phyloP scores from a whole-genome alignment of 2,888 invertebrate species.

The Mimas tiliae region DNA sequence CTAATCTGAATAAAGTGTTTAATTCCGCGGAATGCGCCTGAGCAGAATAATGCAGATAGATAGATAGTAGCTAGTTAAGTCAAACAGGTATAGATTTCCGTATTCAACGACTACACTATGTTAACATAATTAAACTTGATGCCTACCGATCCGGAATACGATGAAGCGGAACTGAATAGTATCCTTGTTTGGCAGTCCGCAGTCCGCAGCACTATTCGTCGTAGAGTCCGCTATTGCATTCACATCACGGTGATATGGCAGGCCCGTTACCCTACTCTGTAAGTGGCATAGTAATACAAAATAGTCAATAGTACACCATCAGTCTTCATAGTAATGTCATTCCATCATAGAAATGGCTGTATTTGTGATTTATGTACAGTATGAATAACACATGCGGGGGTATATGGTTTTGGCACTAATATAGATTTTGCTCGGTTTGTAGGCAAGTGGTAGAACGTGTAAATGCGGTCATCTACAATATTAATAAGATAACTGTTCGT shows the following conservation, averaged over 20 bases:
- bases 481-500: neutral
- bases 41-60: constrained; percentile 6
- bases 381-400: neutral
- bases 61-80: neutral
- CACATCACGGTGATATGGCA: constrained; percentile 53
- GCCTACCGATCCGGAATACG: constrained; percentile 33
- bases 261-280: constrained; percentile 68
- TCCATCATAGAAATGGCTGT: constrained; percentile 51
- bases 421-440: constrained; percentile 1
- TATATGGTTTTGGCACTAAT: neutral
- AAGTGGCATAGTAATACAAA: constrained; percentile 68
- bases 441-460: neutral
- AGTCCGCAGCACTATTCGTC: constrained; percentile 30
- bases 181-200: constrained; percentile 32
- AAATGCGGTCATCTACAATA: neutral
- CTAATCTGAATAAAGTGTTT: neutral
- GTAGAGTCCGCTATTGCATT: constrained; percentile 55
- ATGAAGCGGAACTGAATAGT: constrained; percentile 39
- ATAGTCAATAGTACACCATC: constrained; percentile 46
- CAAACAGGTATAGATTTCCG: constrained; percentile 11
- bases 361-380: constrained; percentile 40
- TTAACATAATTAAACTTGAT: constrained; percentile 14
- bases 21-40: constrained; percentile 7
- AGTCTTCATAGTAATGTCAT: constrained; percentile 40
- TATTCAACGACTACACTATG: constrained; percentile 5